Evolutionary conservation across 2,888 invertebrate species (phyloP).

Genomic region (Drosophila paranaensis): DNA sequence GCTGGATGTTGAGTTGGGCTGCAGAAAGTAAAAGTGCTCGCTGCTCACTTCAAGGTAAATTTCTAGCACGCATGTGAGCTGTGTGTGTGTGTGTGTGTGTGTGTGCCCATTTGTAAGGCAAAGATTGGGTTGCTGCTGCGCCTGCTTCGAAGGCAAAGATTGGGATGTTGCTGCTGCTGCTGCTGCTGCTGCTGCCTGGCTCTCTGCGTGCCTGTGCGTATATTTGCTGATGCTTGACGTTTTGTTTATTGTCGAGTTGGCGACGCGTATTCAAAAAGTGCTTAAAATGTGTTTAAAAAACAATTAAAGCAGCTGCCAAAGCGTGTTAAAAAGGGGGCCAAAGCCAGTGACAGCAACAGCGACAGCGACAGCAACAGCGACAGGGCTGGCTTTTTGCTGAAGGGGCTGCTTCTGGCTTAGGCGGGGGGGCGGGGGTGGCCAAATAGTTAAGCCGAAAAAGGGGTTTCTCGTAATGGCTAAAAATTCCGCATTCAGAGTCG

Average conservation of each 20-base stretch:
- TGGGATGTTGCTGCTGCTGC: slow-evolving; percentile 18
- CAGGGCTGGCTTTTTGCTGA: neutral
- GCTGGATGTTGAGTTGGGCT: slow-evolving; percentile 36
- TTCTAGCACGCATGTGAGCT: slow-evolving; percentile 29
- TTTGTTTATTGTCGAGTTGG: slow-evolving; percentile 63
- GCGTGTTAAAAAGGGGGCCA: slow-evolving; percentile 19
- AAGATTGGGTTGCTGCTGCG: slow-evolving; percentile 40
- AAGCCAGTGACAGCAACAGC: neutral
- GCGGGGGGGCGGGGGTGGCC: neutral
- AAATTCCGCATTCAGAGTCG: slow-evolving; percentile 32
- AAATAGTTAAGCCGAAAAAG: slow-evolving; percentile 4
- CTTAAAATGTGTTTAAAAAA: slow-evolving; percentile 76
- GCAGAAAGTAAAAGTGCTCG: slow-evolving; percentile 73
- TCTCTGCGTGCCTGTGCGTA: too few relatives aligned
- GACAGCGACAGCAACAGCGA: neutral
- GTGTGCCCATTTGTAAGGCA: slow-evolving; percentile 48
- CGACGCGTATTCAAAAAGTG: slow-evolving; percentile 45
- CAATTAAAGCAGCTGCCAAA: slow-evolving; percentile 66
- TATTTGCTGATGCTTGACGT: slow-evolving; percentile 60
- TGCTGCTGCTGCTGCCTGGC: neutral
- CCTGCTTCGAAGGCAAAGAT: slow-evolving; percentile 53
- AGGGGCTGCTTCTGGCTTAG: neutral
- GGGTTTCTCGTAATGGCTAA: slow-evolving; percentile 30
- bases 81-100: slow-evolving; percentile 22
- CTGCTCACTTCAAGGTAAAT: slow-evolving; percentile 78